These are phyloP conservation scores for Hippoglossus stenolepis DNA, from an alignment of 2,113 vertebrate species.

Conservation along the genomic window DNA sequence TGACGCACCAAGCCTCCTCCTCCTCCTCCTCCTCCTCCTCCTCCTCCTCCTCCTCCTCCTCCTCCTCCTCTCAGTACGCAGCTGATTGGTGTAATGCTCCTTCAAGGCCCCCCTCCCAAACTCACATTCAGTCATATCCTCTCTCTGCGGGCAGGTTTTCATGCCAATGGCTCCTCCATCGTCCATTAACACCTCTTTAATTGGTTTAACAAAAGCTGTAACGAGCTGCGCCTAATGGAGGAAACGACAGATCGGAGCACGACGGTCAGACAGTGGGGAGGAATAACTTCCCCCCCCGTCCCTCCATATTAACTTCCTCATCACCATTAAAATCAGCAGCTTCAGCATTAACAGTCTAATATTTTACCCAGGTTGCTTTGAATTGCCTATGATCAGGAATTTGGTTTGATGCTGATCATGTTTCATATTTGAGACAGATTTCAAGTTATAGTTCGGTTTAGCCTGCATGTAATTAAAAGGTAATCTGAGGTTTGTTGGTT, in stretches of 20 bases:
- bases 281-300: not conserved
- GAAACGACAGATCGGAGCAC: conserved; percentile 67
- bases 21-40: too few relatives aligned
- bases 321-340: too few relatives aligned
- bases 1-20: not conserved
- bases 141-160: conserved; percentile 49
- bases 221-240: conserved; percentile 79
- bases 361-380: too few relatives aligned
- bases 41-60: too few relatives aligned
- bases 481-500: not conserved
- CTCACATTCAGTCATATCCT: conserved; percentile 41
- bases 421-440: not conserved
- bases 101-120: not conserved
- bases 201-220: conserved; percentile 80
- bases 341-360: too few relatives aligned
- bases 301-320: too few relatives aligned
- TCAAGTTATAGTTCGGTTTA: not conserved
- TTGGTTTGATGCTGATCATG: too few relatives aligned
- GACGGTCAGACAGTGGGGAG: not conserved
- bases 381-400: too few relatives aligned
- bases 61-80: conserved; percentile 1
- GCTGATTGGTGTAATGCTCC: conserved; percentile 5
- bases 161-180: conserved; percentile 39
- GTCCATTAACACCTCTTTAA: conserved; percentile 84
- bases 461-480: not conserved